Evolutionary conservation across 2,888 invertebrate species (phyloP), one percentile per base, ranked within the genome.

Genomic region (Zaprionus bogoriensis): DNA sequence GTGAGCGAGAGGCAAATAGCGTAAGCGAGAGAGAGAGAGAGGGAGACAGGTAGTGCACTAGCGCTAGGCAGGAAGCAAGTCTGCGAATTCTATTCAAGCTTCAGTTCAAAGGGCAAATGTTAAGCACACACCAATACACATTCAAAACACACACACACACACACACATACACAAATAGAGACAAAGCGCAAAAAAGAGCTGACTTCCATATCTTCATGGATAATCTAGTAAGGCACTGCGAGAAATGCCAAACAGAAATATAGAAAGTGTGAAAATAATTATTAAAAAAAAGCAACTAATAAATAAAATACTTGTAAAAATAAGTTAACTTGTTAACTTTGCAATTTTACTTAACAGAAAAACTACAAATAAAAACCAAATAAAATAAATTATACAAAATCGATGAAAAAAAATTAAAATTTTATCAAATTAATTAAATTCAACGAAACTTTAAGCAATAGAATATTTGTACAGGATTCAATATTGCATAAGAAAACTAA

Each of bases 21-120:
- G n/a, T n/a, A n/a, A n/a, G n/a, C n/a, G 4, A 12, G 3, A 9
- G 10, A 7, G 30, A 12, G 12, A 10, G 10, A 20, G 22, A 25
- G 28, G 20, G 20, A 23, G n/a, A 9, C 3, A 51, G 22, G 1
- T 20, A n/a, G 20, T 5, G 19, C 5, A 27, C 7, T 10, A 17
- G 22, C 30, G 53, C 39, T 50, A 47, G 19, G 44, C 36, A 67
- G 54, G 51, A 60, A 67, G 27, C 36, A 46, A 51, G 19, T 30
- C 27, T 32, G 64, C 50, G 64, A 38, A 67, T 62, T 74, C 78
- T 52, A 61, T 67, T 55, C 69, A 69, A 55, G 50, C 60, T 53
- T 45, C 28, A 54, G 67, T 66, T 66, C 62, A 77, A 74, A 76
- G 71, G 60, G 66, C 75, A 66, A 81, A 77, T 75, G 77, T 67